A percentile compares a stretch with the other conserved stretches of the same genome.
phyloP scores from a whole-genome alignment of 2,113 vertebrate species.

The Plestiodon gilberti region DNA sequence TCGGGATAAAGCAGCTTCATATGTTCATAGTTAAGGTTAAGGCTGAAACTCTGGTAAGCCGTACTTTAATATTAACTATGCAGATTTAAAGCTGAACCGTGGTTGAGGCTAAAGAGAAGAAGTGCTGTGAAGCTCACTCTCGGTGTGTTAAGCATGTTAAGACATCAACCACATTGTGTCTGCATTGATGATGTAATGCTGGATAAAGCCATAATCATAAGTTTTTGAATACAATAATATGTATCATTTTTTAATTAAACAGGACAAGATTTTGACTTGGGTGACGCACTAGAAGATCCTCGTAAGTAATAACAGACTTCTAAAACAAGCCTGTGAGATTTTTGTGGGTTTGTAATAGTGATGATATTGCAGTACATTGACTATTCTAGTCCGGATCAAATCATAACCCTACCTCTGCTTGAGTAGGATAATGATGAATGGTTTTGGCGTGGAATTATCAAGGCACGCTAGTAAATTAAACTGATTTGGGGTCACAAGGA shows the following conservation, averaged over 20 bases:
- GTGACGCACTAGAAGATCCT: neutral
- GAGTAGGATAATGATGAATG: neutral
- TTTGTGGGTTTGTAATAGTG: neutral
- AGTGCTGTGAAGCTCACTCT: too few relatives aligned
- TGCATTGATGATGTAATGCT: neutral
- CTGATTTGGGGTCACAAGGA: neutral
- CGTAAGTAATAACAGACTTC: neutral
- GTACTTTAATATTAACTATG: too few relatives aligned
- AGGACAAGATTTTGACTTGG: neutral
- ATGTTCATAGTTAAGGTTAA: too few relatives aligned
- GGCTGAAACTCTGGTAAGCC: too few relatives aligned
- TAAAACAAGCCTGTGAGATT: neutral
- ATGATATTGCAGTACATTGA: neutral
- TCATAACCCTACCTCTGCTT: neutral
- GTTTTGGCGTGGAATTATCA: neutral
- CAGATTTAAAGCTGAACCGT: too few relatives aligned
- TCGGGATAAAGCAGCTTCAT: too few relatives aligned
- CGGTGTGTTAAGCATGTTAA: too few relatives aligned
- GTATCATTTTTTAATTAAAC: neutral
- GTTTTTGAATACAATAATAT: neutral
- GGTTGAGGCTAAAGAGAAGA: too few relatives aligned
- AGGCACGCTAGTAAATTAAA: neutral
- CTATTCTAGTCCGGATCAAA: neutral
- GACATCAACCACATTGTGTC: too few relatives aligned
- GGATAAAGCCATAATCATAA: neutral